Base-by-base conservation (phyloP, 92 coral and sea anemone species). In the Zoanthus sansibaricus region DNA sequence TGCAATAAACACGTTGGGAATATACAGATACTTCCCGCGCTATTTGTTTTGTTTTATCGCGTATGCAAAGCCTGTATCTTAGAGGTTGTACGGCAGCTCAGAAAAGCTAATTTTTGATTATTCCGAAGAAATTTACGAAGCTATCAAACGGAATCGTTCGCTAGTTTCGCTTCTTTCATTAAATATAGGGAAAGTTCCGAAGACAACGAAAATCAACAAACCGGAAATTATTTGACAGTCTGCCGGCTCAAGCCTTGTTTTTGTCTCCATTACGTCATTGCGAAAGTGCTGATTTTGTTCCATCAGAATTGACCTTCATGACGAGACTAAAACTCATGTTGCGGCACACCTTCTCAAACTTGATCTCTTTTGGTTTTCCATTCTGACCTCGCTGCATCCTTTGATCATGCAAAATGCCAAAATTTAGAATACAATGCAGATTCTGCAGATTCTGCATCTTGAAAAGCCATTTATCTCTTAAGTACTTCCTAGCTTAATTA, bases 1-100 rank as follows among this genome's bases (percentile, higher is more conserved):
- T 84, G 79, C 78, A 83, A 89, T 86, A 94, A 94, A 93, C 89
- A 94, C 84, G 84, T 15, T 79, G 55, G 37, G 62, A n/a, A 42
- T 79, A 25, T 25, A 25, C 25, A 25, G 25, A 25, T 14, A 56
- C 85, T 80, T 80, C 85, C 85, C 85, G 85, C 85, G 85, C 66
- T 80, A 32, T 14, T n/a, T 61, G 20, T 21, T 64, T 37, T 62
- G 85, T 48, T 6, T 49, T 45, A 3, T n/a, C 37, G 42, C 72
- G 15, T 64, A 7, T 80, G 75, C 75, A 80, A 25, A 13, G 21
- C 12, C 9, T 11, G 14, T 44, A 80, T 75, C 75, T 64, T 16
- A 80, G 21, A 64, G 13, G 74, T 17, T 80, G 20, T 31, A 17
- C 66, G 20, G 5, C 42, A 80, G 85, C 85, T 80, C 74, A 18